phyloP scores from a whole-genome alignment of 2,797 vertebrate species.

The Cygnus olor region DNA sequence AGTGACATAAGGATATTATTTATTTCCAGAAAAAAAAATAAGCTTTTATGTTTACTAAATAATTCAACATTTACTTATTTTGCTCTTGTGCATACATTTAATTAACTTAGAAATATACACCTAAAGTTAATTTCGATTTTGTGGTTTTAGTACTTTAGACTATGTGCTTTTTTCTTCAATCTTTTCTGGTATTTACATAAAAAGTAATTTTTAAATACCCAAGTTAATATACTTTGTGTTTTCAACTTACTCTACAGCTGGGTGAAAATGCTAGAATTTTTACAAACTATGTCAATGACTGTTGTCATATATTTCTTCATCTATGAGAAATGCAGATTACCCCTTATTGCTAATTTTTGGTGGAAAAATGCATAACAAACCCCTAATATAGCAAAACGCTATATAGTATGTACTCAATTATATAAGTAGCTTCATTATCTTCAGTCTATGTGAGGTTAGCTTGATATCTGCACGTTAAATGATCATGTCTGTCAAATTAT shows the following conservation, averaged over 20 bases:
- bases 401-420: background rate
- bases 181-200: background rate
- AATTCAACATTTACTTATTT: conserved; percentile 24
- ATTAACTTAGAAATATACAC: background rate
- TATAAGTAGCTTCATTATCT: background rate
- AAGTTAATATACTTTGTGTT: background rate
- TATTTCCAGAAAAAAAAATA: background rate
- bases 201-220: background rate
- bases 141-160: background rate
- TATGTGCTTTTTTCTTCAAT: background rate
- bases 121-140: background rate
- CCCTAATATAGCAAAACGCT: background rate
- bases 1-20: conserved; percentile 21
- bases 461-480: background rate
- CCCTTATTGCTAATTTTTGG: background rate
- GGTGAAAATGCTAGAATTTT: background rate
- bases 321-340: background rate
- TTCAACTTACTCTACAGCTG: background rate
- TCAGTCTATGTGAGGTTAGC: background rate
- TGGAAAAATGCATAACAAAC: background rate
- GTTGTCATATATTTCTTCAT: background rate
- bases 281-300: background rate
- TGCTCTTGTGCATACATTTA: background rate
- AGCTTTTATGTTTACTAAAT: background rate
- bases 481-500: background rate